Evolutionary conservation across 2,113 vertebrate genomes (phyloP), one percentile per base, ranked within the genome.

Genomic region (Leucoraja erinaceus): DNA sequence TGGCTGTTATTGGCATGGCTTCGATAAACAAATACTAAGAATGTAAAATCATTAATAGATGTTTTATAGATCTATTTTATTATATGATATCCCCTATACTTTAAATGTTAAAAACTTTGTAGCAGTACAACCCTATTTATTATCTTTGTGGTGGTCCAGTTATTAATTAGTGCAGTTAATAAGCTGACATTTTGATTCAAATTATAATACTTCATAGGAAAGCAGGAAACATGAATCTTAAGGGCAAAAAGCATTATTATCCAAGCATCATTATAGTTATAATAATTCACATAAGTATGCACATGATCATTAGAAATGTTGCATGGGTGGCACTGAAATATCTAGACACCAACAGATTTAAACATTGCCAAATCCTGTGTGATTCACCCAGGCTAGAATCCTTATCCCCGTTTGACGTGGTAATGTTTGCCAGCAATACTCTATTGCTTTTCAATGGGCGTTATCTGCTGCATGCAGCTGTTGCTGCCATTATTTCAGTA

Each of bases 391-490:
- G 94, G 95, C 66, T 54, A 38, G 90, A 72, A 70, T 72, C 18
- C 18, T 91, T 91, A 72, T 91, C 68, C 90, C 90, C 54, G 66
- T 93, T 94, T 93, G 93, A 90, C 86, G 77, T 88, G 94, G 94
- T 93, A 94, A 93, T 94, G 93, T 2, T 93, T 94, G 95, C 95
- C 95, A 95, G 94, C 93, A 95, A 95, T 90, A 94, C 95, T 95
- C 66, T 5, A 38, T 93, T 93, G 93, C 93, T 93, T 63, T 91
- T 94, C 93, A 95, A 94, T 61, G 86, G 91, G 94, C 96, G 95
- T 97, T 96, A 97, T 97, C 96, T 96, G 93, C 94, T 93, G 94
- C 16, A 28, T 77, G 91, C 96, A 96, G 96, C 95, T 95, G 93
- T 93, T 74, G 91, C 94, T 94, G 94, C 93, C 95, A 94, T 95